Evolutionary conservation across 2,113 vertebrate species (phyloP).

Genomic region (Brachyhypopomus occidentalis): DNA sequence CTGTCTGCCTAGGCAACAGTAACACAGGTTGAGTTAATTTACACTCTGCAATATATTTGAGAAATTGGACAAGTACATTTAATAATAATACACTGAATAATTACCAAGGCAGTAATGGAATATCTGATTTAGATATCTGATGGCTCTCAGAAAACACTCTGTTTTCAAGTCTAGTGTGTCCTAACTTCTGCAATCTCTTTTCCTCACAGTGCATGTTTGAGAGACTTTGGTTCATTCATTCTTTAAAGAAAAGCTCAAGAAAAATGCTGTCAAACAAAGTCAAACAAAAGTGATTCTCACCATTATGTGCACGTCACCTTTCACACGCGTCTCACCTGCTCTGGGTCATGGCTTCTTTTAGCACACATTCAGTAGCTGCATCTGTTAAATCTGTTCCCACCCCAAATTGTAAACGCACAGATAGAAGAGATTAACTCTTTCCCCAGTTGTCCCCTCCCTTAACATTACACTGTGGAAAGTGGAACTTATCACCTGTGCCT

Average conservation of each 20-base stretch:
- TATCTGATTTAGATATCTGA: background rate
- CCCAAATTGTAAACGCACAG: slow-evolving; percentile 62
- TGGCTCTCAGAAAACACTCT: no score
- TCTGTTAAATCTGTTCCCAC: slow-evolving; percentile 68
- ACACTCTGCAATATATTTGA: background rate
- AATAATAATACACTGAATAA: no score
- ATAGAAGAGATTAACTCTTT: slow-evolving; percentile 24
- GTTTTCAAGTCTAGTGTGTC: no score
- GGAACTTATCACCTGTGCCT: slow-evolving; percentile 55
- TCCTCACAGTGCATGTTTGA: background rate
- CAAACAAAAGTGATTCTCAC: slow-evolving; percentile 55
- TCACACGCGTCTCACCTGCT: slow-evolving; percentile 60
- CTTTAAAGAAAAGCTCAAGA: slow-evolving; percentile 70
- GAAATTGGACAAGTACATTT: background rate
- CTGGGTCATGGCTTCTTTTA: slow-evolving; percentile 72
- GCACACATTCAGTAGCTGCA: slow-evolving; percentile 69
- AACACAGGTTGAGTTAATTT: background rate
- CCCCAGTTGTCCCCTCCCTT: slow-evolving; percentile 1
- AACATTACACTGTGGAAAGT: slow-evolving; percentile 1
- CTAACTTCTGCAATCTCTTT: no score
- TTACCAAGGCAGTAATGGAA: no score
- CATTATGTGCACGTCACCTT: slow-evolving; percentile 67
- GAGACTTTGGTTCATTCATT: slow-evolving; percentile 55
- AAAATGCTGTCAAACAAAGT: slow-evolving; percentile 71
- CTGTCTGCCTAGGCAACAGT: slow-evolving; percentile 62